Conservation (phyloP, 2,797 vertebrate genomes). For the Clamator glandarius region DNA sequence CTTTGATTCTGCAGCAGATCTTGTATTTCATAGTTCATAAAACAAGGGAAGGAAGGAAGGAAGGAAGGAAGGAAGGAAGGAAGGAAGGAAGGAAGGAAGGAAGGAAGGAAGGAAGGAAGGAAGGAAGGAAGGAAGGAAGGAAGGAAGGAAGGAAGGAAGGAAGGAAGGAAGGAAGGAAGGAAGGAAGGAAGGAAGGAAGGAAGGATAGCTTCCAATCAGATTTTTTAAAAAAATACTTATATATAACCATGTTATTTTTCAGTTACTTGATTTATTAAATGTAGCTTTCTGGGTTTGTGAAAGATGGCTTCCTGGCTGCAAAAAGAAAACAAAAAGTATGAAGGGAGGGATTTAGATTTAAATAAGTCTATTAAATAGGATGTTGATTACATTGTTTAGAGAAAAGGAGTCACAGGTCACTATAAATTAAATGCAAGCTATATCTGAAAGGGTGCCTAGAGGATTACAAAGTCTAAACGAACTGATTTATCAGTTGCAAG, state of each 20-base stretch:
- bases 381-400: slow-evolving; percentile 33
- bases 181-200: not conserved
- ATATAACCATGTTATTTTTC: not conserved
- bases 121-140: not conserved
- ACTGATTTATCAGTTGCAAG: slow-evolving; percentile 40
- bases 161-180: no score
- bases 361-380: slow-evolving; percentile 66
- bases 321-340: slow-evolving; percentile 35
- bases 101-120: not conserved
- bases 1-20: not conserved
- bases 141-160: no score
- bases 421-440: slow-evolving; percentile 59
- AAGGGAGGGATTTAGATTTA: slow-evolving; percentile 55
- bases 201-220: not conserved
- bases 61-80: not conserved
- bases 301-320: slow-evolving; percentile 26
- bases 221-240: not conserved
- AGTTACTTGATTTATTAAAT: not conserved
- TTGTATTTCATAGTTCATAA: not conserved
- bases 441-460: not conserved
- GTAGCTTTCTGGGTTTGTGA: slow-evolving; percentile 26
- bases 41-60: not conserved
- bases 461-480: slow-evolving; percentile 32
- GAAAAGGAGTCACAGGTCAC: slow-evolving; percentile 55
- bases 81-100: no score